These are phyloP conservation scores for Bubo blakistoni DNA, from an alignment of 2,113 vertebrate genomes.

Conservation along the genomic window DNA sequence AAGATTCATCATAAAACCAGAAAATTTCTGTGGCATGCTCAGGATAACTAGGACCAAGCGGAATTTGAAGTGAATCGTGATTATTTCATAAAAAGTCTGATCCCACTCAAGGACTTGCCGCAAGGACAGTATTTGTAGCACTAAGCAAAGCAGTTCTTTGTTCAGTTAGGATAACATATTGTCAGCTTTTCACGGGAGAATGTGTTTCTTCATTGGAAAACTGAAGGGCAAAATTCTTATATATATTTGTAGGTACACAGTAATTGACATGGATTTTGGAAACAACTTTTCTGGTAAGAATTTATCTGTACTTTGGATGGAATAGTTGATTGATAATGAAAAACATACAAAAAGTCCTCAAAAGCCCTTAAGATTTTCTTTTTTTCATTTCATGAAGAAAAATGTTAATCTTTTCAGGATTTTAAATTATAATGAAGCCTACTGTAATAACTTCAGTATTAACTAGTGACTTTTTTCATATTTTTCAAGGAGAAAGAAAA, in stretches of 20 bases:
- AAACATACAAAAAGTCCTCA: neutral
- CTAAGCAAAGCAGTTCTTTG: neutral
- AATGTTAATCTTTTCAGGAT: fast-evolving
- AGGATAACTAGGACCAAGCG: neutral
- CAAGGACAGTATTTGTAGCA: neutral
- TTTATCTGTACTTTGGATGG: neutral
- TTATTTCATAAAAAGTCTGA: neutral
- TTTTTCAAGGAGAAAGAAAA: neutral
- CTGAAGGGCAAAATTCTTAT: neutral
- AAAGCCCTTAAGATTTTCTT: neutral
- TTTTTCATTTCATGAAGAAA: neutral
- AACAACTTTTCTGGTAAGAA: neutral
- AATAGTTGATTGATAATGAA: neutral
- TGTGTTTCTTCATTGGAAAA: neutral
- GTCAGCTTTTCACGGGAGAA: neutral
- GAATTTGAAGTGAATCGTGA: neutral
- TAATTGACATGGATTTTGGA: neutral
- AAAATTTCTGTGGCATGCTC: neutral
- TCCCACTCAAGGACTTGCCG: neutral
- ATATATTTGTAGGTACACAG: neutral
- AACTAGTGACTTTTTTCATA: neutral
- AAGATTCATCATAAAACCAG: neutral
- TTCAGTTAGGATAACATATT: neutral
- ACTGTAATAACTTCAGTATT: neutral
- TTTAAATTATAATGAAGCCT: neutral